Evolutionary conservation across 2,113 vertebrate species (phyloP).

Genomic region (Tympanuchus pallidicinctus): DNA sequence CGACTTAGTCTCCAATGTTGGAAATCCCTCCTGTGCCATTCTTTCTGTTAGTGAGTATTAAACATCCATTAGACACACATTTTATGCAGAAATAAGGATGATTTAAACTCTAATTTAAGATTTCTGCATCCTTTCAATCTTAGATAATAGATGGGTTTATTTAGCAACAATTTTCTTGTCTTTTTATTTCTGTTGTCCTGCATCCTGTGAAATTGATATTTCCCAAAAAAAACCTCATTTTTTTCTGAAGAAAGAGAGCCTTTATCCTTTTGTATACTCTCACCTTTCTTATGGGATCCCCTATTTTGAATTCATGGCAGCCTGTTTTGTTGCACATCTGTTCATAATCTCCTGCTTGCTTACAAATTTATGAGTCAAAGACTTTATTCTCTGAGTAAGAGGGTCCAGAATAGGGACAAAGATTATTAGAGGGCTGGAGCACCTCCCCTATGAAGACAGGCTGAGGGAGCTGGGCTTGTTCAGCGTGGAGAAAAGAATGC

Average conservation of each 20-base stretch:
- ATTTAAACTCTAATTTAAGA: background rate
- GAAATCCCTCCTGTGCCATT: background rate
- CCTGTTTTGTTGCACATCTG: background rate
- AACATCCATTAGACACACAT: accelerated
- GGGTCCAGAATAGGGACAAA: too few relatives aligned
- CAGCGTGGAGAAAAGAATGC: too few relatives aligned
- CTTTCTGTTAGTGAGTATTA: background rate
- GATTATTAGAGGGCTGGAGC: too few relatives aligned
- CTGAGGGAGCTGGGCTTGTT: too few relatives aligned
- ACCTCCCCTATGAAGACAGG: too few relatives aligned
- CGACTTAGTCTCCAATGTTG: background rate
- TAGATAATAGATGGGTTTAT: background rate
- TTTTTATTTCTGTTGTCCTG: background rate
- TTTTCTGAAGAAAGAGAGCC: background rate
- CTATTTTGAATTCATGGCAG: background rate
- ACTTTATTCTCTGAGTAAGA: background rate
- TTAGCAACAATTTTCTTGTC: background rate
- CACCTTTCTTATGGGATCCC: accelerated
- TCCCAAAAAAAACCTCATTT: background rate
- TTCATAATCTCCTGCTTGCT: background rate
- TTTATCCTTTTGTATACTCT: background rate
- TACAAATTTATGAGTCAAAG: background rate
- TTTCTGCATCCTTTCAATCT: background rate
- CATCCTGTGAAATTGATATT: background rate
- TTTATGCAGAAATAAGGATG: background rate